These are phyloP conservation scores for Labroides dimidiatus DNA, from an alignment of 2,797 vertebrate species.

Conservation along the genomic window DNA sequence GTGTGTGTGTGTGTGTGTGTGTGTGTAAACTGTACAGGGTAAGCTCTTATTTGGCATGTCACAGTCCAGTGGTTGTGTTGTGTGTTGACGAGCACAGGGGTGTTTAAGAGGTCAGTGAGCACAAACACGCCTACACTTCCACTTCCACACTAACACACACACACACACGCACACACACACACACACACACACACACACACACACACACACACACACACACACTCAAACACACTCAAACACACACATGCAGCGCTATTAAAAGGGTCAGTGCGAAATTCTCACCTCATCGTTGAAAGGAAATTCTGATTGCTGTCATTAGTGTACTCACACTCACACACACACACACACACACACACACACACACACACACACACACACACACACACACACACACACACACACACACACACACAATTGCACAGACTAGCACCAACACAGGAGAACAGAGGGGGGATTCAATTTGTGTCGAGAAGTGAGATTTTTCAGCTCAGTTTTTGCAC, in stretches of 20 bases:
- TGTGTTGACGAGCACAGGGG: conserved; percentile 84
- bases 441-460: neutral
- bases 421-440: neutral
- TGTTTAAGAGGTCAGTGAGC: conserved; percentile 87
- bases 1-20: conserved; percentile 43
- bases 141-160: too few relatives aligned
- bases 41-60: conserved; percentile 85
- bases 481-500: neutral
- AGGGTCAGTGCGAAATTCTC: conserved; percentile 76
- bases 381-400: conserved; percentile 15
- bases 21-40: conserved; percentile 69
- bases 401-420: neutral
- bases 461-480: conserved; percentile 7
- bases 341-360: conserved; percentile 28
- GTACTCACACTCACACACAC: conserved; percentile 26
- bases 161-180: conserved; percentile 49
- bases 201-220: conserved; percentile 73
- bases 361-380: conserved; percentile 15
- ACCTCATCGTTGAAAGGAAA: conserved; percentile 74
- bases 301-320: conserved; percentile 75
- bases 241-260: conserved; percentile 71
- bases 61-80: conserved; percentile 85
- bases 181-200: conserved; percentile 62
- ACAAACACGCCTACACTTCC: too few relatives aligned
- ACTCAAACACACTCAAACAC: conserved; percentile 32